Evolutionary conservation across 1,140 invertebrate genomes (phyloP), one percentile per base, ranked within the genome.

Genomic region (Atta colombica): DNA sequence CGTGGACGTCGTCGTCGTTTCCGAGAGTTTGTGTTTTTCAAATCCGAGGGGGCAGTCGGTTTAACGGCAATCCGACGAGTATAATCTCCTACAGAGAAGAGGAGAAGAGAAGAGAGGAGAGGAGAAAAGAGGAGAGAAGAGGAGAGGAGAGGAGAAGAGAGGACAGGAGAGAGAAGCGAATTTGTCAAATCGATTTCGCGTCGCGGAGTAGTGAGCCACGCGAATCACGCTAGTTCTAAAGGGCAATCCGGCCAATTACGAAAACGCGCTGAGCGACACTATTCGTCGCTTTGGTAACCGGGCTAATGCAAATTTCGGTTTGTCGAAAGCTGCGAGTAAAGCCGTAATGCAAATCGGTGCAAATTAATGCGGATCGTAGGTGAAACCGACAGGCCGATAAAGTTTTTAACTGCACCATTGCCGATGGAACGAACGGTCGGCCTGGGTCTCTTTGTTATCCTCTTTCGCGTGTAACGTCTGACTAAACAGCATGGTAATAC

Each of bases 321-420:
- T 84, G 80, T 84, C 69, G 80, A 84, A 74, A 84, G 80, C 80
- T 84, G 80, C 69, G 80, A 84, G 80, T 71, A 74, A 84, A 84
- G 80, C 80, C 69, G 80, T 82, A 82, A 82, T 82, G 80, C 68
- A 84, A 84, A 84, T 84, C 80, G 45, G 80, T 84, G 80, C 80
- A 84, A 84, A 84, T 84, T 84, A 84, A 84, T 84, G 80, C 80
- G 69, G 58, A 84, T 84, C 69, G 80, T 84, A 84, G 80, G 80
- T 84, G 80, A 84, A 84, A 84, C 80, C 80, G 80, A 84, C 80
- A 84, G 80, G 69, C 69, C 80, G 80, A 84, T 84, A 84, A 84
- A 84, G 80, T 84, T 84, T 84, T 84, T 74, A 74, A 84, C 39
- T 58, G 69, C 80, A 39, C 28, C 60, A 55, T 55, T 45, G 68